Evolutionary conservation across 1,140 invertebrate genomes (phyloP), one percentile per base, ranked within the genome.

Genomic region (Brachionus angularis): DNA sequence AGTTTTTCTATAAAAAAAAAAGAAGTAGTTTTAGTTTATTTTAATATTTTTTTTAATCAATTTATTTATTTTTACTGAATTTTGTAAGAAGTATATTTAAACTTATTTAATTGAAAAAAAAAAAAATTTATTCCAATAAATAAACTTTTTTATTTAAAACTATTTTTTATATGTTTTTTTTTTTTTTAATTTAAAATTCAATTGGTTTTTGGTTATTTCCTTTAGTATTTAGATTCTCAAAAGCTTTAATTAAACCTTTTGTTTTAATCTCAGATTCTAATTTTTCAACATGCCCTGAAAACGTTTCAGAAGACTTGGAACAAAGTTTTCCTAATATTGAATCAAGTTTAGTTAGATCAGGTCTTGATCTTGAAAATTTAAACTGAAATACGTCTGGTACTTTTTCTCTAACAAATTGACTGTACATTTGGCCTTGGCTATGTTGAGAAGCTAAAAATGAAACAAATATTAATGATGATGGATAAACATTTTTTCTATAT

Each of bases 331-430:
- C 79, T 67, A 80, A 77, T 42, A 80, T 64, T 25, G 76, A 77
- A 61, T 79, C 79, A 25, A 80, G 72, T 71, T 80, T 80, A 33
- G 76, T 79, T 33, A 80, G 72, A 74, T 80, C 79, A 31, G 79
- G 79, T 4, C 77, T 75, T 16, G 25, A 47, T 31, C 71, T 42
- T 64, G 78, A 76, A 69, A 80, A 76, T 39, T 75, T 74, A 64
- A 78, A 78, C 70, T 79, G 76, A n/a, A 77, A 44, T 3, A 77
- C 76, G 34, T 76, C 71, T 23, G 75, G 75, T 7, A 76, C 77
- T 14, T 71, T 55, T 21, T 39, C 42, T n/a, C 14, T 46, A 5
- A 33, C 14, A 58, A 71, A 71, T 31, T 72, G 72, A 5, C 16
- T 61, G 1, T 78, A 75, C 79, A 80, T 80, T 50, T 78, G 74